phyloP scores from a whole-genome alignment of 2,888 invertebrate genomes.

The Abrostola tripartita region DNA sequence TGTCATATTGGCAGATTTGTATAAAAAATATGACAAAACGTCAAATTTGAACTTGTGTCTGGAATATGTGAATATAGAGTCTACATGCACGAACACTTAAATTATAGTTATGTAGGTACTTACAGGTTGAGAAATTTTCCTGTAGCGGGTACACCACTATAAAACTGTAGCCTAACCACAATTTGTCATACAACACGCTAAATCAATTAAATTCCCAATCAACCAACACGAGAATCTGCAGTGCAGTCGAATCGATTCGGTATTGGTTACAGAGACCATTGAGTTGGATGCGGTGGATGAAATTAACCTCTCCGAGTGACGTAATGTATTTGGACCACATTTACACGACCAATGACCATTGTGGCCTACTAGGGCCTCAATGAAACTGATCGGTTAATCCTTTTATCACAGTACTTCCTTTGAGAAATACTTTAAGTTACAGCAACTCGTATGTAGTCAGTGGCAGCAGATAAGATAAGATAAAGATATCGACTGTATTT shows the following conservation, averaged over 20 bases:
- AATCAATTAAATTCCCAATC: not conserved
- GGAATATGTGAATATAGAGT: no score
- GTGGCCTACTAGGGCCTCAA: not conserved
- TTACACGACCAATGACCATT: not conserved
- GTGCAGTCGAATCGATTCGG: conserved; percentile 4
- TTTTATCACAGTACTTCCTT: not conserved
- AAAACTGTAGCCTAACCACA: not conserved
- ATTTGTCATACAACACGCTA: not conserved
- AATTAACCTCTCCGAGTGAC: not conserved
- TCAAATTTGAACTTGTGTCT: no score
- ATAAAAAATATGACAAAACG: no score
- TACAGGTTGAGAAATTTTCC: no score
- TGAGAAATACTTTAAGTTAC: no score
- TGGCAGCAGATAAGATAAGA: no score
- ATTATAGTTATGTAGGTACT: no score
- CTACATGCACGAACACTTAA: no score
- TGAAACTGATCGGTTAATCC: not conserved
- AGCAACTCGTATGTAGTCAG: no score
- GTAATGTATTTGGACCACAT: not conserved
- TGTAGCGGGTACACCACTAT: not conserved
- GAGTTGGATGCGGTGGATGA: not conserved
- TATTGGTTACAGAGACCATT: not conserved
- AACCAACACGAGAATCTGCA: not conserved
- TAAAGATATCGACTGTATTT: no score
- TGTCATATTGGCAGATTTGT: no score